phyloP scores from a whole-genome alignment of 2,888 invertebrate species.

The Andrena bucephala region DNA sequence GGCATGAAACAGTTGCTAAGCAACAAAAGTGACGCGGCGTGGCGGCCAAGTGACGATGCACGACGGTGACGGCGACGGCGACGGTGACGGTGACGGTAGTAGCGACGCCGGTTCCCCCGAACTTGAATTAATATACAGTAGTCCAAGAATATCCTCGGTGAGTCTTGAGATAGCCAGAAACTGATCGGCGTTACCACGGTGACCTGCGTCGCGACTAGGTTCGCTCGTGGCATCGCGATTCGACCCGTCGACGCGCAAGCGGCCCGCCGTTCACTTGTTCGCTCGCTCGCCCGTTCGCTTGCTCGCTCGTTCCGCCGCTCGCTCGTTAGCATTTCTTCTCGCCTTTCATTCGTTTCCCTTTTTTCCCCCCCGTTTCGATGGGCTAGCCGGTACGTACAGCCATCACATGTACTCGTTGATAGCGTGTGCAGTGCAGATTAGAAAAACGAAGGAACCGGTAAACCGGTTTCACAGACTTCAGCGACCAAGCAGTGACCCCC shows the following conservation, averaged over 20 bases:
- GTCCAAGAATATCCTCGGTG: slow-evolving; percentile 80
- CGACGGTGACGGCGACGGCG: slow-evolving; percentile 42
- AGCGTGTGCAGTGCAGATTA: slow-evolving; percentile 58
- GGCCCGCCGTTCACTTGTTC: slow-evolving; percentile 37
- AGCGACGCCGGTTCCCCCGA: slow-evolving; percentile 73
- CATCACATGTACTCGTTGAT: slow-evolving; percentile 53
- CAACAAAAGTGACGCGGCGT: slow-evolving; percentile 77
- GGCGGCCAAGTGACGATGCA: slow-evolving; percentile 63
- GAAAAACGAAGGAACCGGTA: slow-evolving; percentile 57
- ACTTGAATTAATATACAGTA: slow-evolving; percentile 80
- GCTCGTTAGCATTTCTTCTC: slow-evolving; percentile 39
- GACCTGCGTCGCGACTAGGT: slow-evolving; percentile 72
- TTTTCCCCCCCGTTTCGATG: slow-evolving; percentile 9
- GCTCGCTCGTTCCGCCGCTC: slow-evolving; percentile 4
- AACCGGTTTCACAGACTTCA: slow-evolving; percentile 67
- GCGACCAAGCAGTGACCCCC: slow-evolving; percentile 51
- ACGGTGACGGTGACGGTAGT: slow-evolving; percentile 48
- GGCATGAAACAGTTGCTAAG: slow-evolving; percentile 77
- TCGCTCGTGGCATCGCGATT: slow-evolving; percentile 33
- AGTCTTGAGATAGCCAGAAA: slow-evolving; percentile 73
- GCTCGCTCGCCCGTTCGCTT: slow-evolving; percentile 27
- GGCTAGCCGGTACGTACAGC: slow-evolving; percentile 37
- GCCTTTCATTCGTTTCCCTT: slow-evolving; percentile 1
- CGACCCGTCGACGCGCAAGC: slow-evolving; percentile 28
- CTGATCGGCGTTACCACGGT: slow-evolving; percentile 70